Evolutionary conservation across 30 jellyfish, hydroid and myxozoan species (phyloP).

Genomic region (Calvadosia cruxmelitensis): DNA sequence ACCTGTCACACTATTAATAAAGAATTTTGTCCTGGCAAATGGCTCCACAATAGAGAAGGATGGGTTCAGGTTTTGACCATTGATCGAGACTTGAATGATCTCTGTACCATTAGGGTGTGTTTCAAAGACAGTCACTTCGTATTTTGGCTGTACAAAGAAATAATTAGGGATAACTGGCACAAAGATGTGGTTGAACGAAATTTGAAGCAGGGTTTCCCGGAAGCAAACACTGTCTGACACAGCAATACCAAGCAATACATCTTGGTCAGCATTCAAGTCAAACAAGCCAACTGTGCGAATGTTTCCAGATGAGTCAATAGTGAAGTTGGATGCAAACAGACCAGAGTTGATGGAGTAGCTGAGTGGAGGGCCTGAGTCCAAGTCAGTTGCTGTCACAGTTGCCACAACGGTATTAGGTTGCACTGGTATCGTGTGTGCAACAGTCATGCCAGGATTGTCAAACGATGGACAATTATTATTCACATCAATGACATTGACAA

Average conservation of each 20-base stretch:
- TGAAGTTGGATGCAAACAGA: background rate
- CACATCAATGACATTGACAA: slow-evolving; percentile 43
- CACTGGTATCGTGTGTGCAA: background rate
- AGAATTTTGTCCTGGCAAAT: slow-evolving; percentile 12
- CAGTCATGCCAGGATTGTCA: background rate
- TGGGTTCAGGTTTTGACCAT: slow-evolving; percentile 25
- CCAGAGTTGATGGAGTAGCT: background rate
- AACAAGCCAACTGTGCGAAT: background rate
- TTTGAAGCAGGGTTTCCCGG: background rate
- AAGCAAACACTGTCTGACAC: background rate
- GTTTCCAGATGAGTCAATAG: background rate
- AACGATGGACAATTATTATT: slow-evolving; percentile 48
- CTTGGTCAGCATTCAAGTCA: background rate
- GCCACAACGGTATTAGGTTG: background rate
- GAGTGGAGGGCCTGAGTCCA: background rate
- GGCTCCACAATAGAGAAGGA: background rate
- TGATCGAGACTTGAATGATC: slow-evolving; percentile 8
- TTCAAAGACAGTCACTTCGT: slow-evolving; percentile 38
- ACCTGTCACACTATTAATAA: slow-evolving; percentile 15
- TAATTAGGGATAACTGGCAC: slow-evolving; percentile 9
- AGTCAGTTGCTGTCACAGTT: background rate
- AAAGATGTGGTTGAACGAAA: background rate
- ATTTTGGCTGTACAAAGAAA: slow-evolving; percentile 19
- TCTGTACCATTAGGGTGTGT: slow-evolving; percentile 38
- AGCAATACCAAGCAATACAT: background rate